Conservation (phyloP, 37 sponge, comb jelly and placozoan genomes). For the Cliona cf. orientalis region DNA sequence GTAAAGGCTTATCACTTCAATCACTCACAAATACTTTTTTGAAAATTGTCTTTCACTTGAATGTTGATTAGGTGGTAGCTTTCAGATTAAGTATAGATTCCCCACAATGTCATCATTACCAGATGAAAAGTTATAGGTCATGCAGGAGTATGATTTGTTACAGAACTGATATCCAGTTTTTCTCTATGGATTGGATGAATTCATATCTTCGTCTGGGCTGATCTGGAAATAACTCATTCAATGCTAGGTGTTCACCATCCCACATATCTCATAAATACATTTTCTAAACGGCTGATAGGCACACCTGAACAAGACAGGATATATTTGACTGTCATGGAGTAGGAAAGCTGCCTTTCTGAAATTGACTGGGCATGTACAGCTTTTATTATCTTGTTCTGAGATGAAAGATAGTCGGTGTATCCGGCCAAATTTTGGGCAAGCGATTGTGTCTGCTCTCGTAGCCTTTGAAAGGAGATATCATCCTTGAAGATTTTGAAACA, state of each 20-base stretch:
- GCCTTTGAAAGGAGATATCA: neutral
- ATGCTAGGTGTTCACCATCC: neutral
- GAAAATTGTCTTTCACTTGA: too few species aligned
- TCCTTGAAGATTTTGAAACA: conserved; percentile 24
- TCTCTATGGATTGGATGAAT: neutral
- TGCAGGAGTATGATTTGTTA: too few species aligned
- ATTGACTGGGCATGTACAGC: neutral
- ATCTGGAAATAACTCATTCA: conserved; percentile 4
- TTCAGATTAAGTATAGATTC: too few species aligned
- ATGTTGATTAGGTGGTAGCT: too few species aligned
- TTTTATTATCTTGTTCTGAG: conserved; percentile 35
- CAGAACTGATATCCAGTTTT: conserved; percentile 9
- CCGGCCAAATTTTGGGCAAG: conserved; percentile 11
- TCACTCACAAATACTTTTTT: too few species aligned
- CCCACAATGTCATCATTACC: too few species aligned
- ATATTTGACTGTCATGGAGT: neutral
- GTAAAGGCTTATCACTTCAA: too few species aligned
- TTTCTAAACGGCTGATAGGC: neutral
- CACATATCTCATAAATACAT: neutral
- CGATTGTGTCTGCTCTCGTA: neutral
- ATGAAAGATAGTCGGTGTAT: conserved; percentile 31
- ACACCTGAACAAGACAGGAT: neutral
- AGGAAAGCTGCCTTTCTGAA: conserved; percentile 18
- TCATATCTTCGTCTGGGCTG: conserved; percentile 9
- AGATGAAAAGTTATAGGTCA: too few species aligned